Base-by-base conservation (phyloP, 2,888 invertebrate genomes). In the Scaptomyza parva region DNA sequence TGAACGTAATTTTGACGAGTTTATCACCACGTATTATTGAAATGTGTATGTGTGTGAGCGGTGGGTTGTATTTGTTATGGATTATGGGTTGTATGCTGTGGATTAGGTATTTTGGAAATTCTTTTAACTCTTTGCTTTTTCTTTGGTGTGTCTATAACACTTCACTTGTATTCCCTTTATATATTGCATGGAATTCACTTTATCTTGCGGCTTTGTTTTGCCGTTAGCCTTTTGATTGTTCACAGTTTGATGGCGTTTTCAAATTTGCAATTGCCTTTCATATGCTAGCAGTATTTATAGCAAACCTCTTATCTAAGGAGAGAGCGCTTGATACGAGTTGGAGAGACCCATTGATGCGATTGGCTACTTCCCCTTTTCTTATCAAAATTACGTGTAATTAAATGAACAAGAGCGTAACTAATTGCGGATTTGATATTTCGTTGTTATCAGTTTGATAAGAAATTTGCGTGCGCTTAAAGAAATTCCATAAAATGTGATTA, bases 121-220 rank as follows among this genome's bases (percentile, higher is more conserved):
- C 37, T 44, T 14, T 69, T 66, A 70, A 39, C 70, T 70, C 48
- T 75, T 82, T 26, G 52, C 67, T 60, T 59, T 81, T 26, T 45
- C 52, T 69, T 85, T 88, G 64, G 66, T 67, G 75, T 73, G 74
- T 59, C 59, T 76, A 76, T 85, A 82, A 76, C 86, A 87, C 87
- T 82, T 85, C 70, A 85, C 79, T 76, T 82, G 65, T 70, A 68
- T 84, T 77, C 59, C 68, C 60, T 54, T 85, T 76, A 54, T 45
- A 54, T 67, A 73, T 85, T 8, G 57, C 82, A 82, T 82, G 87
- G 82, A 85, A 76, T 65, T 78, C 61, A 57, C 68, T 76, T 78
- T 76, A 68, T 76, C 40, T 51, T 47, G 47, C 78, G 67, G 65
- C 71, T 43, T 53, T 40, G 35, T 55, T 63, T 64, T 66, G 82